Conservation (phyloP, 2,113 vertebrate genomes). For the Ibidorhyncha struthersii region DNA sequence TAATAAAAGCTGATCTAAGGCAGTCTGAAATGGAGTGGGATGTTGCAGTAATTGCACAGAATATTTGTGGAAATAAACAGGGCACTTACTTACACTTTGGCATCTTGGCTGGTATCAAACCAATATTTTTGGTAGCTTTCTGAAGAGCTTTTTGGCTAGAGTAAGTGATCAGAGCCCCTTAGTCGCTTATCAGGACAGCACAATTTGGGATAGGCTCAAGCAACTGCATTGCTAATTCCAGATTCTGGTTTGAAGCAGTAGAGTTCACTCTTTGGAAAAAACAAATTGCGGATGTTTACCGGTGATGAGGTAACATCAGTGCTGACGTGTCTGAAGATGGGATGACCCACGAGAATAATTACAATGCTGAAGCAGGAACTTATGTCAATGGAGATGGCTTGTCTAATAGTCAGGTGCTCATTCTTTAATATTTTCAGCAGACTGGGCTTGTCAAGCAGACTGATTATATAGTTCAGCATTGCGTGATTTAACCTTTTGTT, state of each 20-base stretch:
- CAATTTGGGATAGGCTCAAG: not conserved
- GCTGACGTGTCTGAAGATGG: not conserved
- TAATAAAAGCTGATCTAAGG: not conserved
- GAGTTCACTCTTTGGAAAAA: not conserved
- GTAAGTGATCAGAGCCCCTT: not conserved
- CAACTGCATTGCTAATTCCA: not conserved
- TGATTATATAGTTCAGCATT: not conserved
- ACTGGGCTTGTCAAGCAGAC: not conserved
- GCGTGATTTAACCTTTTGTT: slow-evolving; percentile 27
- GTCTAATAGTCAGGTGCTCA: not conserved
- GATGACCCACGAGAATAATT: slow-evolving; percentile 12
- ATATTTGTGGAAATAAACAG: not conserved
- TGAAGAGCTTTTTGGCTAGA: not conserved
- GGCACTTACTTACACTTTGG: not conserved
- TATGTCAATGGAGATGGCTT: not conserved
- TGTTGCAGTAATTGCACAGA: not conserved
- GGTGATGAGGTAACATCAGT: not conserved
- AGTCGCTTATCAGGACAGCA: not conserved
- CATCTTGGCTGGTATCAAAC: not conserved
- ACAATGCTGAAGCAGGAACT: not conserved
- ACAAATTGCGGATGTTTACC: not conserved
- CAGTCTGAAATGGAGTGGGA: not conserved
- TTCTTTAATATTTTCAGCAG: not conserved
- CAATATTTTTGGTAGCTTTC: not conserved
- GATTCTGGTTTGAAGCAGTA: not conserved